These are phyloP conservation scores for Hydra vulgaris DNA, from an alignment of 30 jellyfish, hydroid and myxozoan genomes.

Conservation along the genomic window DNA sequence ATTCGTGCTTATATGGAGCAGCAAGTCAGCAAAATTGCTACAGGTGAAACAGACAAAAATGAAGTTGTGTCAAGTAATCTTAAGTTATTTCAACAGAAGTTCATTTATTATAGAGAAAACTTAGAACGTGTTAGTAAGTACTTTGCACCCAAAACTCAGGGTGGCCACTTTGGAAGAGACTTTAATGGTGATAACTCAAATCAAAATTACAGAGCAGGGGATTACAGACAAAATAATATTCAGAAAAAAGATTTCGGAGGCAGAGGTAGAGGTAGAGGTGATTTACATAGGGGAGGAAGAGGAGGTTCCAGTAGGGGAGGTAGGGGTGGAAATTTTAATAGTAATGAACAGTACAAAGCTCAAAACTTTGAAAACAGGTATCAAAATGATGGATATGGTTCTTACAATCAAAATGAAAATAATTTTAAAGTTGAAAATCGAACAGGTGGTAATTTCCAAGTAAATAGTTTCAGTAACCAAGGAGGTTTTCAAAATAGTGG, in stretches of 20 bases:
- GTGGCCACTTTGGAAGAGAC: neutral
- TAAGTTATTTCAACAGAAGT: slow-evolving; percentile 13
- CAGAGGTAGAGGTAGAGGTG: slow-evolving; percentile 1
- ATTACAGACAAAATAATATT: neutral
- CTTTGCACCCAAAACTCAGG: slow-evolving; percentile 29
- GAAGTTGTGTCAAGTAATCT: slow-evolving; percentile 23
- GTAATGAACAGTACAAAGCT: neutral
- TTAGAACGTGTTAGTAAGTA: slow-evolving; percentile 24
- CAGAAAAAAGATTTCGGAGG: neutral
- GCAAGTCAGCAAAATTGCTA: slow-evolving; percentile 22
- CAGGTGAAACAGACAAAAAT: slow-evolving; percentile 32
- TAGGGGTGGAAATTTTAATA: neutral
- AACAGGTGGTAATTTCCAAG: too few species aligned
- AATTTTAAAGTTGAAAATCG: too few species aligned
- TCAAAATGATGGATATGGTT: neutral
- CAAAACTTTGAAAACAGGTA: neutral
- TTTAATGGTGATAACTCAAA: neutral
- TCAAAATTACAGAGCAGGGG: neutral
- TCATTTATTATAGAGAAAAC: slow-evolving; percentile 13
- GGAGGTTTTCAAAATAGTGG: too few species aligned
- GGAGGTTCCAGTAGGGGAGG: neutral
- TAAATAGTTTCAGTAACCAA: too few species aligned
- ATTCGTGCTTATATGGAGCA: slow-evolving; percentile 30
- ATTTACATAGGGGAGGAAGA: neutral
- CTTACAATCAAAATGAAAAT: neutral